Evolutionary conservation across 2,888 invertebrate genomes (phyloP), one percentile per base, ranked within the genome.

Genomic region (Pristionchus japonicus): DNA sequence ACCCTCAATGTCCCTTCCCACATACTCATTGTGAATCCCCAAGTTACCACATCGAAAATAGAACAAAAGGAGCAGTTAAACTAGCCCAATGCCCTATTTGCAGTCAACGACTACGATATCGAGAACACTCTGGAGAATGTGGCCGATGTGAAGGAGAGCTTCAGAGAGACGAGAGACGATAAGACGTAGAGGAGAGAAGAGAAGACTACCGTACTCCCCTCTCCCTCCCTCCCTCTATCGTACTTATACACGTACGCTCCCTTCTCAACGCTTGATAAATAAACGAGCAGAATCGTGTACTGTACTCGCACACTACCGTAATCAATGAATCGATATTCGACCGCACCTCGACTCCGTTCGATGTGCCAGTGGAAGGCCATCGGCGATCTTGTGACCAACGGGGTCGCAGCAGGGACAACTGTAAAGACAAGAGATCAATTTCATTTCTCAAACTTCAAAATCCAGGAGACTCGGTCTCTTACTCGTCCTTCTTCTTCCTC

Each of bases 311-410:
- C 34, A 31, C 34, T 74, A 74, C 40, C 20, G 70, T 40, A 47
- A 20, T 40, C 43, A 77, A 74, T 40, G 40, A 74, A 27, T 43
- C 43, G 43, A 43, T 43, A 43, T 1, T 43, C 27, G n/a, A 77
- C 77, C 80, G 88, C 98, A 96, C 88, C 98, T 96, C 90, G 98
- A 98, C 95, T 98, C 98, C 87, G 97, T 97, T 95, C 98, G 98
- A 96, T 99, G 98, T 90, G 99, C 98, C 90, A 95, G 95, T 89
- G 99, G 99, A 94, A 99, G 96, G 57, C 96, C 95, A 88, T 91
- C 90, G 0, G 98, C 98, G 90, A 99, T 96, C 92, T 96, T 96
- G 95, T 97, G 97, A 89, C 99, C 96, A 93, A 91, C 91, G 34
- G 90, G 88, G 34, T 91, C 89, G 88, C 94, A 94, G n/a, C 92